Base-by-base conservation (phyloP, 2,888 invertebrate genomes). In the Lepeophtheirus nordmannii region DNA sequence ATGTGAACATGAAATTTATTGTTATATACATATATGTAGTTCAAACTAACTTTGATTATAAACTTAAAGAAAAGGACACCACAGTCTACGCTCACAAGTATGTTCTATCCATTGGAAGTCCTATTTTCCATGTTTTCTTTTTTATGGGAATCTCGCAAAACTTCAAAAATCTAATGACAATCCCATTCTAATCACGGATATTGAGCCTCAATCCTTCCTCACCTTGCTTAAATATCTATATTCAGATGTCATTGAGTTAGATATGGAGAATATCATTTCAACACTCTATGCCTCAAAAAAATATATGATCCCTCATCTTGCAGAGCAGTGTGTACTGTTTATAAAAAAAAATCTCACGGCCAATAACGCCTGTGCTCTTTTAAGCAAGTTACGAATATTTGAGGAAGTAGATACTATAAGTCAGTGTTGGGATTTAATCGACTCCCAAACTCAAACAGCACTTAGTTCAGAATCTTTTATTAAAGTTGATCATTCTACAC, bases 141-240 rank as follows among this genome's bases (percentile, higher is more conserved):
- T 46, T 17, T 46, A 46, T 17, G 53, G 53, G 2, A 1, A 46
- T 14, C 8, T 46, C 14, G 53, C 53, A 3, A 46, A 46, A 17
- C 3, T 17, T 46, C 53, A 46, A 46, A 17, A 46, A n/a, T 46
- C 53, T 46, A 17, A 8, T 17, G n/a, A n/a, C 17, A 14, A 14
- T 17, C 53, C 53, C 5, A 46, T 46, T n/a, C 1, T 5, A n/a
- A 17, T 46, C 53, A 14, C 8, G 8, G 53, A 46, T 17, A 46
- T 46, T 17, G 53, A 46, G 53, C 53, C 53, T 17, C 53, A n/a
- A 14, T 14, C 53, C 53, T 46, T 46, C 8, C 8, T 46, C 8
- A n/a, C 53, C 5, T n/a, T 46, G 53, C 53, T 46, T 46, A 46
- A 46, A 46, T 46, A 46, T 46, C 53, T 46, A 14, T 46, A 46